These are phyloP conservation scores for Nomada fucata DNA, from an alignment of 2,888 invertebrate genomes.

Conservation along the genomic window DNA sequence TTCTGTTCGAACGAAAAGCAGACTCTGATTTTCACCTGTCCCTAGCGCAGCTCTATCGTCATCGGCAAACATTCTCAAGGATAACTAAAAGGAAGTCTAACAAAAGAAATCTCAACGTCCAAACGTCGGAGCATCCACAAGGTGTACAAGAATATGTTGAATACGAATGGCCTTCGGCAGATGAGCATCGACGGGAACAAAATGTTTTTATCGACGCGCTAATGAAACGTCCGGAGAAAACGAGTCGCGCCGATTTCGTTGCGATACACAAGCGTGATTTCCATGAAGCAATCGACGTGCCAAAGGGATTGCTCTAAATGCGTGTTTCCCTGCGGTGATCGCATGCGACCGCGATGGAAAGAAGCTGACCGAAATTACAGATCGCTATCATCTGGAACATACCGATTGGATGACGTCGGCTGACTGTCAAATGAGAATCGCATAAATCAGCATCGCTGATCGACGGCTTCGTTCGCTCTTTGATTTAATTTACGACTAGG, in stretches of 20 bases:
- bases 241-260: conserved; percentile 3
- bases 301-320: conserved; percentile 5
- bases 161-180: conserved; percentile 1
- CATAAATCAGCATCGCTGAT: conserved; percentile 44
- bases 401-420: conserved; percentile 38
- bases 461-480: conserved; percentile 14
- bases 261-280: conserved; percentile 10
- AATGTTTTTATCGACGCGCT: background rate
- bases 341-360: conserved; percentile 42
- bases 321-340: background rate
- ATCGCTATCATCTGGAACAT: conserved; percentile 47
- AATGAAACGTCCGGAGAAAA: conserved; percentile 1
- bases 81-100: conserved; percentile 5
- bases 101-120: background rate
- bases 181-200: background rate
- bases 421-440: conserved; percentile 49
- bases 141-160: background rate
- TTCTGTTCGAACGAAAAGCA: background rate
- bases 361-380: conserved; percentile 52
- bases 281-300: conserved; percentile 27
- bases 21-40: background rate
- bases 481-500: background rate
- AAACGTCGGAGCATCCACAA: background rate
- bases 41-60: background rate
- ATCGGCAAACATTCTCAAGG: background rate